Base-by-base conservation (phyloP, 1,140 invertebrate genomes). In the Forficula auricularia region DNA sequence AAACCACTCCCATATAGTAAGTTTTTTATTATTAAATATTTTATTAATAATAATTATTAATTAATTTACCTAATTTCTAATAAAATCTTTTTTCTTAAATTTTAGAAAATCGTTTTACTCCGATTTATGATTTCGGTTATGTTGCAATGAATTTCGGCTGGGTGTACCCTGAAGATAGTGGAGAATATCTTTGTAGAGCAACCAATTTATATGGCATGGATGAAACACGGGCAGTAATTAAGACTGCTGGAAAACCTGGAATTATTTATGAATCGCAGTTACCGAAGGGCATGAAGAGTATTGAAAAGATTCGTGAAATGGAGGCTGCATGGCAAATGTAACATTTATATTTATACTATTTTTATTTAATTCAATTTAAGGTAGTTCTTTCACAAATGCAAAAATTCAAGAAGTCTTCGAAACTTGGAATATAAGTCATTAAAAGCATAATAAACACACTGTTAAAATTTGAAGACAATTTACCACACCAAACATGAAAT, bases 91-190 rank as follows among this genome's bases (percentile, higher is more conserved):
- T 45, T 47, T 18, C 52, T 52, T 52, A 46, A 52, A 57, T 57
- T 58, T 38, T 63, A 84, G 81, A 89, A 62, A 90, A 88, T 54
- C 71, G 85, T 49, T 86, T 89, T 54, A 81, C 76, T 30, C 89
- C 90, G 3, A 89, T 92, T 52, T 94, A 95, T 55, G 90, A 96
- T 58, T 94, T 92, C 58, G 89, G 89, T 30, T 94, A 92, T 57
- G 90, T 95, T 19, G 85, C 87, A 10, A 85, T 96, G 76, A 92
- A 94, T 62, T 92, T 95, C 52, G 81, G 84, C 37, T 95, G 88
- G 85, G 82, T 92, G 3, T 91, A 89, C 59, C 84, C 84, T 7
- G 85, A 89, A 62, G 86, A 90, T 54, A 84, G 80, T 53, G 85
- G 86, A 1, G 87, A 90, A 64, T 86, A 86, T 59, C 59, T 88